A percentile compares a stretch with the other conserved stretches of the same genome.
These are phyloP conservation scores for Meiosimyza decipiens DNA, from an alignment of 2,888 invertebrate species.

Conservation along the genomic window DNA sequence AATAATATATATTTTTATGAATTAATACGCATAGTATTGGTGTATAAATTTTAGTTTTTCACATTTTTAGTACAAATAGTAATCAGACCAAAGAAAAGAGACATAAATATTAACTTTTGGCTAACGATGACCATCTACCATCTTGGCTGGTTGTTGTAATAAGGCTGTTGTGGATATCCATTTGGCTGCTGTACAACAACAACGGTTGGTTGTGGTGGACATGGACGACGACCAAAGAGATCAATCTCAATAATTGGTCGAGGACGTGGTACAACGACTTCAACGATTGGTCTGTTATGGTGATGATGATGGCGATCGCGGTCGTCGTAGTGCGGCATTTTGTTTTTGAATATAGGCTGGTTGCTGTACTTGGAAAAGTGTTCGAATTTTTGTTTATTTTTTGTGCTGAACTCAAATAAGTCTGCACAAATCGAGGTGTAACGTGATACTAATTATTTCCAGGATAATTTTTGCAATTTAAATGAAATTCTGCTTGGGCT, in stretches of 20 bases:
- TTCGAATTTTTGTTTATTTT: slow-evolving; percentile 5
- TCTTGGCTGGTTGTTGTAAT: too few relatives aligned
- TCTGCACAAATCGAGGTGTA: too few relatives aligned
- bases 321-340: slow-evolving; percentile 37
- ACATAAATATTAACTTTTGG: too few relatives aligned
- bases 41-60: too few relatives aligned
- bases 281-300: slow-evolving; percentile 55
- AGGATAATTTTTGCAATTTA: not conserved
- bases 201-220: slow-evolving; percentile 48
- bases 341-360: not conserved
- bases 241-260: slow-evolving; percentile 52
- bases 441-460: not conserved
- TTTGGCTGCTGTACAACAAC: slow-evolving; percentile 46
- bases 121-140: too few relatives aligned
- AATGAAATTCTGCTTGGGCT: too few relatives aligned
- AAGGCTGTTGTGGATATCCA: too few relatives aligned
- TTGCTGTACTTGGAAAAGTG: not conserved
- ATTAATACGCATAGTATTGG: too few relatives aligned
- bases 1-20: too few relatives aligned
- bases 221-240: slow-evolving; percentile 47
- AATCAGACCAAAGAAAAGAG: too few relatives aligned
- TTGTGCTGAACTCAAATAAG: not conserved
- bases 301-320: slow-evolving; percentile 53
- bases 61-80: too few relatives aligned
- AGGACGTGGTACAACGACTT: slow-evolving; percentile 56